Base-by-base conservation (phyloP, 2,113 vertebrate genomes). In the Megalops atlanticus region DNA sequence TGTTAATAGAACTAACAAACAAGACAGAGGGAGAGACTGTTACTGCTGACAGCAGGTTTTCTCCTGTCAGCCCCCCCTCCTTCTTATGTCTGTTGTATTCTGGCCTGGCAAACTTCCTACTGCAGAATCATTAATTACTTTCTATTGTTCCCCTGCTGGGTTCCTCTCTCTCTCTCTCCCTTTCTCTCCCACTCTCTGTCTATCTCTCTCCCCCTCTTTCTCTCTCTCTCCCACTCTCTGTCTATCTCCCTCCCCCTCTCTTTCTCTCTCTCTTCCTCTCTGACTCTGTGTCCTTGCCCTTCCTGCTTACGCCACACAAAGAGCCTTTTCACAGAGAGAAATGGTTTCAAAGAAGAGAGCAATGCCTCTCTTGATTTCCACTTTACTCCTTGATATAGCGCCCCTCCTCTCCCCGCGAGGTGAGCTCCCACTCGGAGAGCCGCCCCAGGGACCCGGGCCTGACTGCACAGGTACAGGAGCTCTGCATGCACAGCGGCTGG, bases 211-310 rank as follows among this genome's bases (percentile, higher is more conserved):
- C n/a, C n/a, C n/a, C n/a, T n/a, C n/a, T n/a, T n/a, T n/a, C n/a
- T n/a, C n/a, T n/a, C n/a, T n/a, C n/a, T n/a, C n/a, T n/a, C n/a
- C n/a, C n/a, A n/a, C n/a, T n/a, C n/a, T n/a, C n/a, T n/a, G n/a
- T n/a, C n/a, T n/a, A n/a, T 93, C 93, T 95, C 91, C 94, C 90
- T 92, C 79, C 74, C 82, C 80, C 45, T 40, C 74, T 45, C 14
- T 14, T 18, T 45, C 43, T 0, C 58, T 64, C 24, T 64, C 24
- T 58, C 74, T 43, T 64, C n/a, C 68, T 54, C 74, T 83, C 43
- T 83, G 49, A 78, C 81, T 71, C 81, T n/a, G n/a, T 64, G n/a
- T 8, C 58, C n/a, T 64, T 64, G 58, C 58, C 31, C 58, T 64
- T n/a, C 58, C n/a, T 64, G 58, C 58, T 64, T 64, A 64, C 58